Base-by-base conservation (phyloP, 2,797 vertebrate species). In the Microcaecilia unicolor region DNA sequence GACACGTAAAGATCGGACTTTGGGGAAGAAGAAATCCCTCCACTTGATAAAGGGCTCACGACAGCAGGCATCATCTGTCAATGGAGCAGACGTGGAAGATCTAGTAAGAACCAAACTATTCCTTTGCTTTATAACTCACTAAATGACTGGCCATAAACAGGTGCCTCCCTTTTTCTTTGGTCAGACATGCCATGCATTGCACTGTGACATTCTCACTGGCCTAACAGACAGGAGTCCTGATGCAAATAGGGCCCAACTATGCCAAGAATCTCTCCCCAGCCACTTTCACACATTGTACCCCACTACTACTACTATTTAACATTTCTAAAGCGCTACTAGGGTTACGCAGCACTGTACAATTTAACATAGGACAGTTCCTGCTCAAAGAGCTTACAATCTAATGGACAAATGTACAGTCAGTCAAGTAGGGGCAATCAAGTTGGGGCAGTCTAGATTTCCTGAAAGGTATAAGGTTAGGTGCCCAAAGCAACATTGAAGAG, bases 41-140 rank as follows among this genome's bases (percentile, higher is more conserved):
- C 82, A 84, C 9, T 56, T 78, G 16, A 37, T 48, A 22, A 66
- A 61, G 42, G 57, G 78, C 48, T 24, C 70, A 13, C 76, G 41
- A 34, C 72, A 68, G 15, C 80, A 77, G 58, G 43, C 42, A 4
- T 54, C 72, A 5, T 67, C 84, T 26, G 84, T 59, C 70, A 88
- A 84, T 8, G 85, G 81, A 0, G 75, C 81, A 4, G 91, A 97
- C 73, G 90, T 98, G 1, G 93, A 97, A 2, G 96, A 98, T 51
- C 79, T 99, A 87, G 96, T 99, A 72, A 83, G 87, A 55, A 32
- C 22, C 28, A 42, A 12, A 33, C 40, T 23, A 13, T 31, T 50
- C 29, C 41, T 22, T 1, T 8, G 28, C 38, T n/a, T n/a, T n/a
- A n/a, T n/a, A n/a, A n/a, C n/a, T n/a, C n/a, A n/a, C n/a, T n/a